phyloP scores from a whole-genome alignment of 1,140 invertebrate genomes.

The Aphelinus certus region DNA sequence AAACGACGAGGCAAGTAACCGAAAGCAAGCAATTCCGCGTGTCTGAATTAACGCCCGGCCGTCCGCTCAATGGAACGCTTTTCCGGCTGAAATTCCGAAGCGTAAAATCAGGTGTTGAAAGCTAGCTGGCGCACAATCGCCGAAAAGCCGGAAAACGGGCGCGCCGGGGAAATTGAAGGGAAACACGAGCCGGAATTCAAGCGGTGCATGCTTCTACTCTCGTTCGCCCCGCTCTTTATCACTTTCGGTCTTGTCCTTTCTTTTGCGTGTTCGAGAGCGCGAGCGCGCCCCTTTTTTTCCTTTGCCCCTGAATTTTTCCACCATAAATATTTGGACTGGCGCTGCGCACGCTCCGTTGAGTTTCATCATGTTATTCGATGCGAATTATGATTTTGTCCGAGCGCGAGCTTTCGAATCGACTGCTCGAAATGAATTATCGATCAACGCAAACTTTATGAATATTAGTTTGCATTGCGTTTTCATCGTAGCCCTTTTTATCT shows the following conservation, averaged over 20 bases:
- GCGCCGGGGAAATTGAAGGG: slow-evolving; percentile 19
- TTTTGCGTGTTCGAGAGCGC: neutral
- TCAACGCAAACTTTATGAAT: no score
- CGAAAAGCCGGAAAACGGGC: slow-evolving; percentile 34
- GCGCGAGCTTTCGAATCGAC: no score
- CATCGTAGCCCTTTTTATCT: no score
- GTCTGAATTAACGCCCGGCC: slow-evolving; percentile 31
- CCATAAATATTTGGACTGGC: slow-evolving; percentile 9
- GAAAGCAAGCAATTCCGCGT: slow-evolving; percentile 11
- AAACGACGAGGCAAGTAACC: slow-evolving; percentile 7
- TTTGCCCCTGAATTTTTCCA: slow-evolving; percentile 15
- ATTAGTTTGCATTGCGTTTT: no score
- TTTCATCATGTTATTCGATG: no score
- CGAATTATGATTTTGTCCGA: no score
- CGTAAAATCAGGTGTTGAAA: slow-evolving; percentile 34
- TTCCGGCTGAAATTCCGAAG: slow-evolving; percentile 18
- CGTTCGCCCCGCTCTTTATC: neutral
- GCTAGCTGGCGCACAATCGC: slow-evolving; percentile 6
- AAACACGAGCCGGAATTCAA: neutral
- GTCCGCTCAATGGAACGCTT: neutral
- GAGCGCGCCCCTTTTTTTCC: slow-evolving; percentile 7
- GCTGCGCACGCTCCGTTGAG: no score
- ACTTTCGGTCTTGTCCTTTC: slow-evolving; percentile 15
- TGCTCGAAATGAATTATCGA: no score
- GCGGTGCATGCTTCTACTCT: neutral